phyloP scores from a whole-genome alignment of 2,113 vertebrate genomes.

The Pedetes capensis region DNA sequence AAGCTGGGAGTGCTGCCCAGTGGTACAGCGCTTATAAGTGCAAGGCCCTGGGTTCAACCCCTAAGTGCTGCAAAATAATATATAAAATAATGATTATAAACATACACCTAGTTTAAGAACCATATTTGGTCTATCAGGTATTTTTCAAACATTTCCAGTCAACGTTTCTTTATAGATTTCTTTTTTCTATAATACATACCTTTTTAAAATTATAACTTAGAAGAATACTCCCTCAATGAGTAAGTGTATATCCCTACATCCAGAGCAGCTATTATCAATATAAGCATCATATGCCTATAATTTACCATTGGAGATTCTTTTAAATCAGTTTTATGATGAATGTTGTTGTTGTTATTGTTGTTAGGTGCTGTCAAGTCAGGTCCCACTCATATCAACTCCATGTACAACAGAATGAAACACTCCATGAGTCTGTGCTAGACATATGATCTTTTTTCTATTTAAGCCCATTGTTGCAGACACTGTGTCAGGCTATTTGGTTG shows the following conservation, averaged over 20 bases:
- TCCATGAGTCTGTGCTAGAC: too few species aligned
- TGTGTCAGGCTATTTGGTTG: too few species aligned
- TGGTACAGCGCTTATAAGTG: too few species aligned
- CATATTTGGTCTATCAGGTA: not conserved
- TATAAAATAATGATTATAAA: not conserved
- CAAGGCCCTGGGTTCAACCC: not conserved
- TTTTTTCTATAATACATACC: not conserved
- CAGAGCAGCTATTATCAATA: not conserved
- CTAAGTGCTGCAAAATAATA: too few species aligned
- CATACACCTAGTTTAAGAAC: not conserved
- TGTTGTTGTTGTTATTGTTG: too few species aligned
- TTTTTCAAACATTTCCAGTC: conserved; percentile 9
- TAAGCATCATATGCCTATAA: not conserved
- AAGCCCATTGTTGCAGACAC: too few species aligned
- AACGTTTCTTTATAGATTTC: conserved; percentile 14
- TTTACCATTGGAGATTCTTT: not conserved
- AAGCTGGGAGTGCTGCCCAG: too few species aligned
- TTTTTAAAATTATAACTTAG: not conserved
- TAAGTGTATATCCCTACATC: not conserved
- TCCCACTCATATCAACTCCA: too few species aligned
- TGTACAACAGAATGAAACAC: too few species aligned
- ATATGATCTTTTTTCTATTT: too few species aligned
- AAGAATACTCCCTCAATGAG: not conserved
- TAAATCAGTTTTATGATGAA: not conserved
- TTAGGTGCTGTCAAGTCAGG: too few species aligned